These are phyloP conservation scores for Aegotheles bennettii DNA, from an alignment of 2,113 vertebrate species.

Conservation along the genomic window DNA sequence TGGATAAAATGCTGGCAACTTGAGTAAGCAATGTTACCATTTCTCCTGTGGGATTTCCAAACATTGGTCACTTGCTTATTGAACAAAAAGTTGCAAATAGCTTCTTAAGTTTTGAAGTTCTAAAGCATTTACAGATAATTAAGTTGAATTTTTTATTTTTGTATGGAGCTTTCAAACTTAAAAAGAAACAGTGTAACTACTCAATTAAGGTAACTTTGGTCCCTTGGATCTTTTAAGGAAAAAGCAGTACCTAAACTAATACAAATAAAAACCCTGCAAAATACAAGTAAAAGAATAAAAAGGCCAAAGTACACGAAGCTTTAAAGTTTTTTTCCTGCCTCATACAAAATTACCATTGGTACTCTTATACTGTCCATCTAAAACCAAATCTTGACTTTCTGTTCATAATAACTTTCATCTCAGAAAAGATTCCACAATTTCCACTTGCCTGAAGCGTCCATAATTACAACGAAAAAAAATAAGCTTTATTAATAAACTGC, in stretches of 20 bases:
- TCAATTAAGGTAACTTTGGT: neutral
- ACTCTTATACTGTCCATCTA: neutral
- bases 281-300: neutral
- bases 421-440: neutral
- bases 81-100: neutral
- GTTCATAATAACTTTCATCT: neutral
- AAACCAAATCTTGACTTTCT: neutral
- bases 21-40: neutral
- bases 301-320: neutral
- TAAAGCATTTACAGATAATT: neutral
- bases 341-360: neutral
- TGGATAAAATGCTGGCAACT: neutral
- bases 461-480: neutral
- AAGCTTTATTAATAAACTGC: neutral
- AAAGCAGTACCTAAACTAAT: neutral
- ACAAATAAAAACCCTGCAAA: neutral
- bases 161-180: neutral
- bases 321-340: too few species aligned
- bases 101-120: neutral
- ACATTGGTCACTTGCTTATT: neutral
- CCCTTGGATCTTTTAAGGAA: neutral
- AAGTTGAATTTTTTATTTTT: neutral
- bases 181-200: neutral
- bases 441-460: neutral
- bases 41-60: neutral